A percentile compares a stretch with the other conserved stretches of the same genome.
These are phyloP conservation scores for Pomatorhinus ruficollis DNA, from an alignment of 2,113 vertebrate genomes.

Conservation along the genomic window DNA sequence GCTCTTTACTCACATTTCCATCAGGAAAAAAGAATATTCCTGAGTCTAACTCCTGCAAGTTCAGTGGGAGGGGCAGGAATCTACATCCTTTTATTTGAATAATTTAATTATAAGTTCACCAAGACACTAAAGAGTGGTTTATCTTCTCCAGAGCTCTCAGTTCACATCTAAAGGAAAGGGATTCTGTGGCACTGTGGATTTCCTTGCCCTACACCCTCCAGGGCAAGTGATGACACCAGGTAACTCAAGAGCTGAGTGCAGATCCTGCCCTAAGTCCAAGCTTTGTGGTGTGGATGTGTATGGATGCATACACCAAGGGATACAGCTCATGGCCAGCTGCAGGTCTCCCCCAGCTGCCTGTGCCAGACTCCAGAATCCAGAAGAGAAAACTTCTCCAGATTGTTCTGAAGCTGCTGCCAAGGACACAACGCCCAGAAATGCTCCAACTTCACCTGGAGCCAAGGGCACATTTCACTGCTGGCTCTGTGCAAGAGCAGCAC, in stretches of 20 bases:
- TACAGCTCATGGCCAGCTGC: neutral
- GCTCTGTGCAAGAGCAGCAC: neutral
- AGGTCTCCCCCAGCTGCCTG: neutral
- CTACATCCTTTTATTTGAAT: neutral
- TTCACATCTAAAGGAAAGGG: neutral
- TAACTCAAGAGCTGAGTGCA: neutral
- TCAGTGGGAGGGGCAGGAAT: neutral
- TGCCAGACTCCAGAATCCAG: neutral
- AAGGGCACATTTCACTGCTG: neutral
- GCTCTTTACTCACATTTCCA: neutral
- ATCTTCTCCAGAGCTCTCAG: neutral
- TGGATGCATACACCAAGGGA: neutral
- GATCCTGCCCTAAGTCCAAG: neutral
- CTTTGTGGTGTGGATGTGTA: fast-evolving
- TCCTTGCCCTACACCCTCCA: neutral
- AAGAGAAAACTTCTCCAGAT: neutral
- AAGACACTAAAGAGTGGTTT: neutral
- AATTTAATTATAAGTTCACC: neutral
- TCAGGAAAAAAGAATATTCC: neutral
- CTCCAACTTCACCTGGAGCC: neutral
- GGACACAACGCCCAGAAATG: neutral
- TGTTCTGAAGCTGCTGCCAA: neutral
- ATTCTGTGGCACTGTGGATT: neutral
- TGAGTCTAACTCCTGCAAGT: neutral
- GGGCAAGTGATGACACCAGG: neutral